These are phyloP conservation scores for Drosophila quinaria DNA, from an alignment of 2,888 invertebrate genomes.

Conservation along the genomic window DNA sequence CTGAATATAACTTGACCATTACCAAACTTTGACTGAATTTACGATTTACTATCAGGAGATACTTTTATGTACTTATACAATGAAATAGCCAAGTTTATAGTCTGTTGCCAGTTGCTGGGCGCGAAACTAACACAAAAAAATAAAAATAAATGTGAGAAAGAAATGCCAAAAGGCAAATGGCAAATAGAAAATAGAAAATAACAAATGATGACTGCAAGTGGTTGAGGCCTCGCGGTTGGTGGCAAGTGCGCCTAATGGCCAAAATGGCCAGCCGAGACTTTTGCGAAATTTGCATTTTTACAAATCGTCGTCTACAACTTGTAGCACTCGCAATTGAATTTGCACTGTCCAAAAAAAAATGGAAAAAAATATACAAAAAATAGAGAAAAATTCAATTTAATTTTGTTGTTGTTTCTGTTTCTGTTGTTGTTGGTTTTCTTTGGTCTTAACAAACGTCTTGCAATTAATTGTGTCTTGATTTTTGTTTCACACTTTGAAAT, in stretches of 20 bases:
- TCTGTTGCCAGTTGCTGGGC: conserved; percentile 36
- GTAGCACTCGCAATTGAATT: conserved; percentile 67
- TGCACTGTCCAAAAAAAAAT: conserved; percentile 31
- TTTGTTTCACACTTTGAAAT: conserved; percentile 71
- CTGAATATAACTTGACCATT: neutral
- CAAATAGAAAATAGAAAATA: conserved; percentile 44
- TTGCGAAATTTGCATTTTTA: conserved; percentile 72
- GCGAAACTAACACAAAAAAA: conserved; percentile 25
- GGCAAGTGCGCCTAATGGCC: conserved; percentile 47
- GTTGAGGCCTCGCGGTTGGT: conserved; percentile 47
- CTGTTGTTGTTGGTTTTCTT: conserved; percentile 12
- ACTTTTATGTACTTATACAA: conserved; percentile 21
- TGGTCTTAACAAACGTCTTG: conserved; percentile 66
- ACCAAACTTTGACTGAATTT: neutral
- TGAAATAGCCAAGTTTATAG: conserved; percentile 28
- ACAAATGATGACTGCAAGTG: conserved; percentile 55
- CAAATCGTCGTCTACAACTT: conserved; percentile 67
- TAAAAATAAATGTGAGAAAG: neutral
- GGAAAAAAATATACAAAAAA: neutral
- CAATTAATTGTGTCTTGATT: conserved; percentile 78
- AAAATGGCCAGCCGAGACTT: conserved; percentile 35
- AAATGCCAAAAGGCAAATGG: conserved; percentile 9
- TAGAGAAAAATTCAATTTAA: conserved; percentile 64
- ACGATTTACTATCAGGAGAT: neutral
- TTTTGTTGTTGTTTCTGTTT: conserved; percentile 23